Evolutionary conservation across 2,888 invertebrate genomes (phyloP), one percentile per base, ranked within the genome.

Genomic region (Steinernema carpocapsae): DNA sequence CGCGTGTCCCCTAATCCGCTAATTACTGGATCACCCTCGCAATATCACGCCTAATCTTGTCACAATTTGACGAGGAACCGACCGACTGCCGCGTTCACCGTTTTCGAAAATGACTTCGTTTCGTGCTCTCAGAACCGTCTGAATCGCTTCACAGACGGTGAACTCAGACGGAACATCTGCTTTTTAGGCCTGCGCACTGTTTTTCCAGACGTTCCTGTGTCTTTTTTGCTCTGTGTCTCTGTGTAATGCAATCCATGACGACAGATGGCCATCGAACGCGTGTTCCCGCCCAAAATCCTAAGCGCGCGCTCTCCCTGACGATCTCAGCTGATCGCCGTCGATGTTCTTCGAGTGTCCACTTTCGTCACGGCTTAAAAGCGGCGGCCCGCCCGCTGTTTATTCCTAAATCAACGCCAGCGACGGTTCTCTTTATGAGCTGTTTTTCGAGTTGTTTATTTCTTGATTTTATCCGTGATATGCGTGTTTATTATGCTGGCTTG

Each of bases 211-310:
- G 43, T 14, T 43, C 14, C 43, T 43, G 7, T 14, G 43, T 43
- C 43, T 43, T 43, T 43, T n/a, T n/a, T n/a, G n/a, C n/a, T n/a
- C n/a, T n/a, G n/a, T n/a, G n/a, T n/a, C n/a, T n/a, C n/a, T n/a
- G n/a, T 22, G 56, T 56, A 56, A 56, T 56, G 56, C 26, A 19
- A 56, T 56, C 56, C 26, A 26, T 56, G 26, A 19, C 6, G 56
- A 56, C 56, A 56, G 56, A 56, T 56, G 56, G 56, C 17, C 56
- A 56, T 56, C 56, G 56, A 56, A 26, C 56, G 26, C 56, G 26
- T 56, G 56, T 26, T 26, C 56, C 56, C 56, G 56, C 56, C 7
- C 10, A 43, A n/a, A n/a, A n/a, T 14, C 43, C 14, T 14, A 12
- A 7, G 43, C 43, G 43, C 43, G 43, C 43, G 43, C 43, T 7